Evolutionary conservation across 1,140 invertebrate genomes (phyloP), one percentile per base, ranked within the genome.

Genomic region (Bradynema listronoti): DNA sequence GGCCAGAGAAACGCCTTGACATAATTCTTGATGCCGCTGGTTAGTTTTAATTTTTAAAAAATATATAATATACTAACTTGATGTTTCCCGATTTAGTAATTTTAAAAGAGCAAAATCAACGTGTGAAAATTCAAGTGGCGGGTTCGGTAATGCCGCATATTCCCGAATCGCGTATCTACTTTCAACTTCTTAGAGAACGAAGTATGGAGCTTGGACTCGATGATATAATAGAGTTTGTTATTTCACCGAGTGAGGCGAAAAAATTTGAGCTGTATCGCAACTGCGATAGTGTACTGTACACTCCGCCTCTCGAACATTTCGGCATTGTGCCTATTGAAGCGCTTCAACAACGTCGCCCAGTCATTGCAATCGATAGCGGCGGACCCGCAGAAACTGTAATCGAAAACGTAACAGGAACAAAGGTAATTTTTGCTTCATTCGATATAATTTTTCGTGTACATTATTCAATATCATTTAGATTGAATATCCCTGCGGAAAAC

Each of bases 111-210:
- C 27, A 43, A 25, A 73, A 73, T n/a, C 34, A 56, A 19, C 53
- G 68, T 4, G 58, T 72, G 19, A 34, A 19, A 4, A 67, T 77
- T 29, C 63, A 77, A 50, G 47, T 77, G 45, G 74, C 74, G 19
- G 74, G 74, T 14, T 73, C 69, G 36, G 74, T 77, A 9, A 77
- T 77, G 74, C 74, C 73, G 30, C 74, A 77, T 53, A 77, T 77
- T 41, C 74, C 74, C 16, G 74, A 77, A 58, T 78, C 75, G 24
- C 45, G 65, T 14, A 78, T 77, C 16, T 77, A 77, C 49, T 74
- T n/a, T n/a, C 25, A 77, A 9, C 51, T 67, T 16, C 58, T 77
- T 6, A 60, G 73, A 36, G 45, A 65, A 19, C 71, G 70, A 61
- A 41, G 72, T 19, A 50, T 58, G 29, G 66, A 77, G 9, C 50